phyloP scores from a whole-genome alignment of 2,888 invertebrate species.

The Quadriops clusia region DNA sequence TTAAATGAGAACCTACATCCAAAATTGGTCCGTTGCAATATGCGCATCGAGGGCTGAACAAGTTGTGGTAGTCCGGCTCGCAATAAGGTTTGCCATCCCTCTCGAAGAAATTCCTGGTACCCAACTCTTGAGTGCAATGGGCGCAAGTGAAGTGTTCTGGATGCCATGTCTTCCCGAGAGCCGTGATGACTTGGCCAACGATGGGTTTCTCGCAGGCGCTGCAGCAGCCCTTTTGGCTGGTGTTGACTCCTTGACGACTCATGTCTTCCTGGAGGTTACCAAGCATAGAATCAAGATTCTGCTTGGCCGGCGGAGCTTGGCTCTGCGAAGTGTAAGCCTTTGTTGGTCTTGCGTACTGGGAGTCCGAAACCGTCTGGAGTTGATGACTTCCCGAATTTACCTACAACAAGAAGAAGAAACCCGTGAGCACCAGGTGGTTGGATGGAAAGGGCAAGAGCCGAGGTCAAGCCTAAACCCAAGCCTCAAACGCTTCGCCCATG shows the following conservation, averaged over 20 bases:
- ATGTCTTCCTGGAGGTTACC: slow-evolving; percentile 92
- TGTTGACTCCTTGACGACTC: slow-evolving; percentile 97
- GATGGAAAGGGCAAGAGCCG: no score
- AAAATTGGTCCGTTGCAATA: slow-evolving; percentile 98
- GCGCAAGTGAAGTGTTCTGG: slow-evolving; percentile 98
- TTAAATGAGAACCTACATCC: slow-evolving; percentile 59
- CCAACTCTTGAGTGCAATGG: slow-evolving; percentile 92
- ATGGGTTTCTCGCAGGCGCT: slow-evolving; percentile 98
- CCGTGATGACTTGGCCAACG: slow-evolving; percentile 96
- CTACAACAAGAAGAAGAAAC: slow-evolving; percentile 33
- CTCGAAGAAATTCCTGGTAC: slow-evolving; percentile 97
- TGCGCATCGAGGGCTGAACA: slow-evolving; percentile 96
- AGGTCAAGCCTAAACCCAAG: slow-evolving; percentile 1
- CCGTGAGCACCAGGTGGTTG: background rate
- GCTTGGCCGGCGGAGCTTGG: slow-evolving; percentile 34
- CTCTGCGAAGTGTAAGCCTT: slow-evolving; percentile 33
- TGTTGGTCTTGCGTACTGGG: slow-evolving; percentile 56
- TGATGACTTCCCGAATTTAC: slow-evolving; percentile 51
- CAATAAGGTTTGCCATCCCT: slow-evolving; percentile 94
- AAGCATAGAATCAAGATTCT: slow-evolving; percentile 65
- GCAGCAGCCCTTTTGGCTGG: slow-evolving; percentile 98
- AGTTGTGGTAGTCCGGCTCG: slow-evolving; percentile 95
- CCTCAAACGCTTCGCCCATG: slow-evolving; percentile 1
- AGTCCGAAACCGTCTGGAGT: slow-evolving; percentile 53
- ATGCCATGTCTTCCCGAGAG: slow-evolving; percentile 97